Conservation (phyloP, 2,797 vertebrate genomes). For the Cuniculus paca region DNA sequence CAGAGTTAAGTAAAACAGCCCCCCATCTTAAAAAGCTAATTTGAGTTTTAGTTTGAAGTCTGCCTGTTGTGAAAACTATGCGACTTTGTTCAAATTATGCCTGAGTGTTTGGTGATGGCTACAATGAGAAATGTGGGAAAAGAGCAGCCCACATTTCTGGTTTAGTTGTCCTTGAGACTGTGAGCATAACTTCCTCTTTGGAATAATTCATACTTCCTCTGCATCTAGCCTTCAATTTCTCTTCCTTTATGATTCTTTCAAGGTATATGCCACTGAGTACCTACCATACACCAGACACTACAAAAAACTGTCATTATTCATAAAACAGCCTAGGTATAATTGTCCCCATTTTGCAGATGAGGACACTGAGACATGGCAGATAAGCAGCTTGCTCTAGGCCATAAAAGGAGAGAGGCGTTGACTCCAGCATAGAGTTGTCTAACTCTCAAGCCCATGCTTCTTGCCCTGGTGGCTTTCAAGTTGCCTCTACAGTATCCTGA, state of each 20-base stretch:
- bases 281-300: background rate
- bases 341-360: background rate
- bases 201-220: background rate
- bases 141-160: background rate
- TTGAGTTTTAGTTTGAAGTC: background rate
- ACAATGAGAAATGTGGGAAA: background rate
- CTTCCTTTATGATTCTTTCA: background rate
- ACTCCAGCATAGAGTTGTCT: background rate
- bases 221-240: background rate
- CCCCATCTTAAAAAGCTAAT: background rate
- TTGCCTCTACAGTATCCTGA: background rate
- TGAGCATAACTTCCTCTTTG: background rate
- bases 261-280: background rate
- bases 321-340: background rate
- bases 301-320: background rate
- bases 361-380: background rate
- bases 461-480: background rate
- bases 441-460: background rate
- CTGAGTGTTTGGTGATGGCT: background rate
- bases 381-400: background rate
- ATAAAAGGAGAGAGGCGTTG: too few species aligned
- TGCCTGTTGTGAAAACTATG: background rate
- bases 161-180: background rate
- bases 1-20: background rate
- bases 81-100: background rate